Base-by-base conservation (phyloP, 2,888 invertebrate species). In the Agonopterix heracliana region DNA sequence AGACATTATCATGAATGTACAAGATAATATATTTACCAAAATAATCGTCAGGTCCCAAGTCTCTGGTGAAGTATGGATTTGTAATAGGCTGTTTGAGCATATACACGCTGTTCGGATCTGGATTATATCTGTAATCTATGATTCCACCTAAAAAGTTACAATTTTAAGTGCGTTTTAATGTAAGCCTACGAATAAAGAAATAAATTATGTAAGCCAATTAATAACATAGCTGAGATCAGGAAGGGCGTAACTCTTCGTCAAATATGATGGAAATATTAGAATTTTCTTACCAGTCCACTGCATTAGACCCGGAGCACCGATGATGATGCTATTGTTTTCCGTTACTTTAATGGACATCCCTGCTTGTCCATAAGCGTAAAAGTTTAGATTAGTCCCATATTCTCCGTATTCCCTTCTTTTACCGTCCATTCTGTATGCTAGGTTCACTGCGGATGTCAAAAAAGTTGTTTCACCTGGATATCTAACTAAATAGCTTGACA, bases 281-380 rank as follows among this genome's bases (percentile, higher is more conserved):
- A n/a, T n/a, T n/a, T n/a, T n/a, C n/a, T 60, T 66, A 78, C 92
- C 92, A 57, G 87, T 84, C 91, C 91, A 92, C 45, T 90, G 89
- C 48, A 84, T 70, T n/a, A 92, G 77, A 1, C 92, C 92, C 2
- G 92, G 92, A 0, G 91, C 90, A 3, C 92, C 92, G 11, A 92
- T 64, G 5, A 92, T 66, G 11, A 92, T 57, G 47, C 81, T 82
- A 26, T 75, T 71, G 35, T 72, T 68, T 1, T 76, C 77, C 0
- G 87, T 76, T 2, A 90, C 82, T 52, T 90, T 89, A 2, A 83
- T 61, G 0, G 91, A 87, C 56, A 89, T 81, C 2, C 91, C 91
- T 0, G 82, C 80, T 64, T 90, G 81, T 0, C 89, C 90, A 50
- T 89, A 86, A 0, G 87, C 89, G 56, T 88, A 90, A 59, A 77